Conservation (phyloP, 2,888 invertebrate species). For the Yponomeuta evonymella region DNA sequence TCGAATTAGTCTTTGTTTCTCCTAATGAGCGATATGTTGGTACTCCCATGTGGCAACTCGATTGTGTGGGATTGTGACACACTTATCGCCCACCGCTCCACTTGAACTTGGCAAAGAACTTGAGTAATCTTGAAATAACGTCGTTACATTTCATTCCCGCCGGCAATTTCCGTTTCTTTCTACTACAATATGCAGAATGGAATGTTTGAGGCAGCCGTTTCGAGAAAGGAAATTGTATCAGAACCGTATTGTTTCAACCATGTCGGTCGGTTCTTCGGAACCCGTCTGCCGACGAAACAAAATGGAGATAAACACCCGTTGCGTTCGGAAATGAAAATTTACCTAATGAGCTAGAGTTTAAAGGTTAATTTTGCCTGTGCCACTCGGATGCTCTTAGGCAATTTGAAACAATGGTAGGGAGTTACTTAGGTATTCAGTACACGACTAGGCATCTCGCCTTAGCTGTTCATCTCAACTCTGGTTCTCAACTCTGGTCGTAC, state of each 20-base stretch:
- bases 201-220: constrained; percentile 19
- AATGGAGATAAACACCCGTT: background rate
- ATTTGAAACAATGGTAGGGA: constrained; percentile 3
- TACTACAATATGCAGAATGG: constrained; percentile 11
- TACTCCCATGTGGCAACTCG: background rate
- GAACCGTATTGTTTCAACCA: constrained; percentile 18
- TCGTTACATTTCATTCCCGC: constrained; percentile 4
- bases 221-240: constrained; percentile 24
- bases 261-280: background rate
- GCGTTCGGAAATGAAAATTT: background rate
- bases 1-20: too few relatives aligned
- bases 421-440: background rate
- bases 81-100: background rate
- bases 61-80: background rate
- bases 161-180: constrained; percentile 17
- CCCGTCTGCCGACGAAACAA: background rate
- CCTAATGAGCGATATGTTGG: too few relatives aligned
- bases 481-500: background rate
- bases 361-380: background rate
- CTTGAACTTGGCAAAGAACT: background rate
- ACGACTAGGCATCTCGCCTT: background rate
- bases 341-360: background rate
- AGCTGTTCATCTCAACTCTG: background rate
- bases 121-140: background rate
- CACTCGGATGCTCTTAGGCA: background rate